Base-by-base conservation (phyloP, 2,888 invertebrate genomes). In the Phrixothrix hirtus region DNA sequence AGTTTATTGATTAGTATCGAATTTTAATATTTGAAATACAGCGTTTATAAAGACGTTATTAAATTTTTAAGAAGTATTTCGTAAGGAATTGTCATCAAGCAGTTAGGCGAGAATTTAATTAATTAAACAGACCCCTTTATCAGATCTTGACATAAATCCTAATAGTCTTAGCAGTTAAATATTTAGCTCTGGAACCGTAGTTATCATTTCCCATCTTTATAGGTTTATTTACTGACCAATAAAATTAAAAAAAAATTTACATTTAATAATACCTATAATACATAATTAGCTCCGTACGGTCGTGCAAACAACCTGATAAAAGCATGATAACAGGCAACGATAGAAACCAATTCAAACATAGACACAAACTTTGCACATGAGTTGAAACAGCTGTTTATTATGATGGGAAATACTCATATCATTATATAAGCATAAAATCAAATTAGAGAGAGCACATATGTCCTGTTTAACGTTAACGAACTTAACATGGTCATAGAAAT, bases 341-440 rank as follows among this genome's bases (percentile, higher is more conserved):
- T 26, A 17, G n/a, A 25, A 32, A 47, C 13, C 7, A 11, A 14
- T n/a, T 10, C 26, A 39, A 41, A 42, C 36, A 42, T 16, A 14
- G 15, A 14, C 44, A 51, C 41, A 29, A 38, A 27, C 26, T 45
- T 34, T 30, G 27, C 41, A 38, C 41, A 41, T 35, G 41, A 32
- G 29, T 43, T 49, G 27, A 30, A 49, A 43, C 48, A 41, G 34
- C 47, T 53, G 47, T 53, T 53, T 53, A 42, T 52, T 46, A 27
- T 35, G 31, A 31, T 21, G 38, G 37, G 43, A 48, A 46, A 43
- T 53, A 43, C 41, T 53, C 36, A 37, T 51, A 45, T 48, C 43
- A 53, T 53, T 53, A 53, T 48, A 43, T 43, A 53, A 53, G 47
- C 53, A 53, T 48, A 48, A 53, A 53, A 53, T 53, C 53, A 53